phyloP scores from a whole-genome alignment of 2,113 vertebrate genomes.

The Siphamia tubifer region DNA sequence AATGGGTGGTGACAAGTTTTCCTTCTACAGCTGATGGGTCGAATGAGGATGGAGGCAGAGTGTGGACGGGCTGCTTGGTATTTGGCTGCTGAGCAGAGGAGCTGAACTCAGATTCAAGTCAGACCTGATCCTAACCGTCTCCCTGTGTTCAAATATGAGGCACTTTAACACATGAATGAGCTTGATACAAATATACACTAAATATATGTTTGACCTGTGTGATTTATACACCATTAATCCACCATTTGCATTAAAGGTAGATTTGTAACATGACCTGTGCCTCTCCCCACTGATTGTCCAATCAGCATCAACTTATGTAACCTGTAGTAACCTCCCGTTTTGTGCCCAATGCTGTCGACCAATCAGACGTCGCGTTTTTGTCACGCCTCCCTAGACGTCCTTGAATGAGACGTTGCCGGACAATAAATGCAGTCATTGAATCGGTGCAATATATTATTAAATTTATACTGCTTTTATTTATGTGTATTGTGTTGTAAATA shows the following conservation, averaged over 20 bases:
- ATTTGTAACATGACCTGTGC: constrained; percentile 9
- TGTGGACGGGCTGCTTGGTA: constrained; percentile 79
- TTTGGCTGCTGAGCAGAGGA: constrained; percentile 82
- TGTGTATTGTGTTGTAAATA: no score
- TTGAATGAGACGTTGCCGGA: neutral
- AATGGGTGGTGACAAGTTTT: neutral
- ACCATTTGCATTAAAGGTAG: neutral
- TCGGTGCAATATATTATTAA: neutral
- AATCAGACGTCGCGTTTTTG: constrained; percentile 33
- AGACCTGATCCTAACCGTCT: constrained; percentile 33
- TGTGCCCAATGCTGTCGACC: constrained; percentile 12
- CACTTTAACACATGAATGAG: neutral
- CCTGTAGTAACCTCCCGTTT: constrained; percentile 24
- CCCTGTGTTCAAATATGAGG: neutral
- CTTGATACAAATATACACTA: neutral
- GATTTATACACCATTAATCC: neutral
- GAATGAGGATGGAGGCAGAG: constrained; percentile 84
- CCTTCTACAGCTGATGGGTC: constrained; percentile 79
- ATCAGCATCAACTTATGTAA: constrained; percentile 42
- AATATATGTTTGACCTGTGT: neutral
- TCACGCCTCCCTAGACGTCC: constrained; percentile 36
- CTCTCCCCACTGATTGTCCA: constrained; percentile 51
- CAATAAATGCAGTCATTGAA: neutral
- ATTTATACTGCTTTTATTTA: neutral
- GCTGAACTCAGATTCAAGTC: constrained; percentile 83